Evolutionary conservation across 64 coral and sea anemone species (phyloP).

Genomic region (Stichodactyla mertensii): DNA sequence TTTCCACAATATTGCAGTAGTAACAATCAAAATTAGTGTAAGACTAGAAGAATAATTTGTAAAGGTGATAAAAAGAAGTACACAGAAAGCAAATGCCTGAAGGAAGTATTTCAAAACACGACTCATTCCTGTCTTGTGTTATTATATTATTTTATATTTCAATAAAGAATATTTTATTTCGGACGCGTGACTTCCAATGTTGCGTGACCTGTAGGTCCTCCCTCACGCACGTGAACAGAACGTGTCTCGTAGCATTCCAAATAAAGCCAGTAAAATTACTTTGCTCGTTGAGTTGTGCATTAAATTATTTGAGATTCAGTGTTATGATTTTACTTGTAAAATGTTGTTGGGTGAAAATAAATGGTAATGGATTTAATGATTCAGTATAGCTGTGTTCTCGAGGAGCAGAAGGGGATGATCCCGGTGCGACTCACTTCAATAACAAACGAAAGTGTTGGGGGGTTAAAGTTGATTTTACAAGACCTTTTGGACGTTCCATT

Average conservation of each 20-base stretch:
- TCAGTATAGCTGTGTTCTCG: not conserved
- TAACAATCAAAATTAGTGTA: not conserved
- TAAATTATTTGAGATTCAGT: not conserved
- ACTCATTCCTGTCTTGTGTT: not conserved
- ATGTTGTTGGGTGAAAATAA: not conserved
- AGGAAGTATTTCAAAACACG: not conserved
- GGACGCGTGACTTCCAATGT: not conserved
- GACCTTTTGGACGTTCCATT: not conserved
- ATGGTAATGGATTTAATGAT: not conserved
- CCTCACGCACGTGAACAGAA: not conserved
- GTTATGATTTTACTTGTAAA: not conserved
- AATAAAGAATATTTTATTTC: too few relatives aligned
- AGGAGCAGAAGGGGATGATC: not conserved
- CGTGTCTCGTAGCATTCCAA: not conserved
- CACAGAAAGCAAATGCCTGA: not conserved
- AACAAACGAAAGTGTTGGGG: not conserved
- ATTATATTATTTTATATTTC: not conserved
- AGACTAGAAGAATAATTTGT: not conserved
- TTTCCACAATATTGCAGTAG: not conserved
- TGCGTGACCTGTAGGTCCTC: not conserved
- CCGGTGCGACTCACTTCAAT: not conserved
- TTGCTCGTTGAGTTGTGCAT: not conserved
- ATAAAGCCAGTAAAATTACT: not conserved
- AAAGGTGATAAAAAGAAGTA: not conserved
- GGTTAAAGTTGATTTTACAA: conserved; percentile 7